phyloP scores from a whole-genome alignment of 2,888 invertebrate genomes.

The Helleia helle region DNA sequence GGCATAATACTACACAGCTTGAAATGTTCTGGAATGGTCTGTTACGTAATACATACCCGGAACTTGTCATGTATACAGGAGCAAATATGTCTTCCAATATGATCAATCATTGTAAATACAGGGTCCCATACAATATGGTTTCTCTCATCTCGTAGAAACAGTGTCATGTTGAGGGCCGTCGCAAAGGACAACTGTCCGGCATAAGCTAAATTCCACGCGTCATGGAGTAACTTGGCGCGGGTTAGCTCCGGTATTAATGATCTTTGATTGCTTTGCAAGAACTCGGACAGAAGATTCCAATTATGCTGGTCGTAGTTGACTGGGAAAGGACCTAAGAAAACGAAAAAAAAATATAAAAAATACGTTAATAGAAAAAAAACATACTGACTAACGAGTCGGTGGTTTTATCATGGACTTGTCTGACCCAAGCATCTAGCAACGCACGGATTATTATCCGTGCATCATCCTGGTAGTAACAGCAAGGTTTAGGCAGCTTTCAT shows the following conservation, averaged over 20 bases:
- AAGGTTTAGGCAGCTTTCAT: too few relatives aligned
- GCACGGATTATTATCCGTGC: too few relatives aligned
- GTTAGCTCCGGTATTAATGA: constrained; percentile 79
- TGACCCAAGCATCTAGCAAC: too few relatives aligned
- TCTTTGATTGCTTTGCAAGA: constrained; percentile 71
- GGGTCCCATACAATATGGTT: constrained; percentile 88
- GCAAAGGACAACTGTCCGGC: constrained; percentile 84
- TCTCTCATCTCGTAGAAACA: constrained; percentile 81
- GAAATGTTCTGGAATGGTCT: too few relatives aligned
- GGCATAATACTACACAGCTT: too few relatives aligned
- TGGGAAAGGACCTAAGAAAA: constrained; percentile 79
- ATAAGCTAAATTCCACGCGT: constrained; percentile 85
- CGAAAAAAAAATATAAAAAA: constrained; percentile 19
- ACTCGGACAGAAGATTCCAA: constrained; percentile 82
- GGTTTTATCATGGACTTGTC: too few relatives aligned
- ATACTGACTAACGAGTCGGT: too few relatives aligned
- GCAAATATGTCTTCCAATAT: constrained; percentile 81
- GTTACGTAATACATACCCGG: constrained; percentile 74
- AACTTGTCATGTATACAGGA: constrained; percentile 79
- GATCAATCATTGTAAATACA: constrained; percentile 87
- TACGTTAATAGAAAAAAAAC: too few relatives aligned
- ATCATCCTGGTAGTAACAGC: too few relatives aligned
- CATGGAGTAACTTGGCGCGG: constrained; percentile 82
- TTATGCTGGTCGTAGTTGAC: constrained; percentile 87
- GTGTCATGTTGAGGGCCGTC: constrained; percentile 85